Evolutionary conservation across 1,140 invertebrate genomes (phyloP), one percentile per base, ranked within the genome.

Genomic region (Drosophila persimilis): DNA sequence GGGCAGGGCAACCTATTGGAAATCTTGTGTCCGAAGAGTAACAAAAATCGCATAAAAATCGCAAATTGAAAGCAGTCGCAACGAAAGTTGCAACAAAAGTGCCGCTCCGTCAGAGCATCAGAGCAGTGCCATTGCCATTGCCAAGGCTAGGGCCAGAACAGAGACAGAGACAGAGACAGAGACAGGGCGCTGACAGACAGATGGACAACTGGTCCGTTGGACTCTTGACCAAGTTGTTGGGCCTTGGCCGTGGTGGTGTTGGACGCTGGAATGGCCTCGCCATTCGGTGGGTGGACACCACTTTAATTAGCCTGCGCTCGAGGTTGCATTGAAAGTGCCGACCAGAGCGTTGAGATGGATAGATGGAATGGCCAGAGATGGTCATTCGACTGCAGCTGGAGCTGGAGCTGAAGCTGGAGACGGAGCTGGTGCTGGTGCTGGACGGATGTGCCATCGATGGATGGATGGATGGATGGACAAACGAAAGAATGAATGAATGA

Each of bases 231-330:
- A 70, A 69, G 74, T 62, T 69, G 70, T 52, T 41, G 55, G 22
- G 26, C 41, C 26, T 50, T 50, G 43, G 15, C 31, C 13, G 13
- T 69, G 20, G 20, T 20, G 50, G 22, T 22, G 22, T 11, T 41
- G 48, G 31, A 59, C 20, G 20, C 39, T 63, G 39, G 59, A 48
- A 43, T 50, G 54, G 46, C 56, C 47, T 60, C 35, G 39, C 57
- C 46, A 66, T 76, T 77, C 35, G 77, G 80, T 86, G 83, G 81
- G 81, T 88, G 81, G 83, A 88, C 78, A 81, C 83, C 77, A 88
- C 78, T 88, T 86, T 86, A 86, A 86, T 86, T 86, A 86, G 81
- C 83, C 81, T 53, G 77, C 66, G 74, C 58, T 63, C 56, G 63
- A 65, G 46, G 56, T 77, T 75, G 80, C 80, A 86, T 77, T 80